Conservation (phyloP, 2,113 vertebrate genomes). For the Channa argus region DNA sequence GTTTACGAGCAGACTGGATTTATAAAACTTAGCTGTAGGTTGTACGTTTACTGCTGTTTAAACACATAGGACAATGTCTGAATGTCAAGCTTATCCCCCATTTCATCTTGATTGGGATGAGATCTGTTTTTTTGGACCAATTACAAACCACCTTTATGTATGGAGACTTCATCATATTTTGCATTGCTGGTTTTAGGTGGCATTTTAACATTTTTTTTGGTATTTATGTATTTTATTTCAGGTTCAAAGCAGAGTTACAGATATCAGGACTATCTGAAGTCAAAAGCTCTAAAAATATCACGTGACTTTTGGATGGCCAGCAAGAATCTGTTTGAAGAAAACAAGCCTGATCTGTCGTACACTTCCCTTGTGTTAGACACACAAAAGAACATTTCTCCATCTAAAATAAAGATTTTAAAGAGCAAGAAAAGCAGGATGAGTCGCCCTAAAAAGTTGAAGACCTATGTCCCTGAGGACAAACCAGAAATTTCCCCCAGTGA, state of each 20-base stretch:
- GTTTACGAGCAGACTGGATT: no score
- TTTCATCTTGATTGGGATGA: no score
- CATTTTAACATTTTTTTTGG: no score
- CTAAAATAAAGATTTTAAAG: slow-evolving; percentile 36
- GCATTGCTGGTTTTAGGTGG: no score
- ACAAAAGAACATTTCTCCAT: not conserved
- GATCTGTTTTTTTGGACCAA: no score
- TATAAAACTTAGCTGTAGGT: no score
- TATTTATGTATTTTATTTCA: slow-evolving; percentile 33
- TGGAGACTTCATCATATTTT: no score
- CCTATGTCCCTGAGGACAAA: slow-evolving; percentile 27
- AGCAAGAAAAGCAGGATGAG: slow-evolving; percentile 28
- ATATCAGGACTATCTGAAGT: slow-evolving; percentile 32
- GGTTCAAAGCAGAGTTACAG: not conserved
- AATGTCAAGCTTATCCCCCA: no score
- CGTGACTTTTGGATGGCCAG: slow-evolving; percentile 24
- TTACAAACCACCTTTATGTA: no score
- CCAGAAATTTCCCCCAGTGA: slow-evolving; percentile 1
- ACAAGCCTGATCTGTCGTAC: slow-evolving; percentile 31
- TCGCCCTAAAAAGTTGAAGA: slow-evolving; percentile 31
- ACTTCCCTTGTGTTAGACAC: slow-evolving; percentile 30
- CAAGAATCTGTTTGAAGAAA: slow-evolving; percentile 17
- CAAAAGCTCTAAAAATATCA: slow-evolving; percentile 9
- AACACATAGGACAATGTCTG: no score
- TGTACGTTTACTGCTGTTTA: no score